Percentiles rank a stretch among this genome's conserved stretches.
Conservation (phyloP, 1,140 invertebrate genomes). For the Drosophila biarmipes region DNA sequence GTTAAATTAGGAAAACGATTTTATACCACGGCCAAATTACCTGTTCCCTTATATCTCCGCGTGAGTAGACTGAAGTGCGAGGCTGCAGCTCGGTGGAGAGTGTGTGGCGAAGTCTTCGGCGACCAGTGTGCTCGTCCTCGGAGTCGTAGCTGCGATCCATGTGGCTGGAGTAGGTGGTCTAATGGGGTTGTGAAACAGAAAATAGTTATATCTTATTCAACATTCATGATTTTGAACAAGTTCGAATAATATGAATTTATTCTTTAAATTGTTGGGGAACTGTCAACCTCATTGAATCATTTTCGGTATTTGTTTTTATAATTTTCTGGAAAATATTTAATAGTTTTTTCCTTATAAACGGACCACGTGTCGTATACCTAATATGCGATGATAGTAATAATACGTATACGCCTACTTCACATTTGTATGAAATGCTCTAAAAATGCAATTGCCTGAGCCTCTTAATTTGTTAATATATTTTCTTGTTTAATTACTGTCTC, state of each 20-base stretch:
- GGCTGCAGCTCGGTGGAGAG: conserved; percentile 85
- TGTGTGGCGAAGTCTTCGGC: conserved; percentile 86
- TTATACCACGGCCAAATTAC: conserved; percentile 19
- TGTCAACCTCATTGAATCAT: too few relatives aligned
- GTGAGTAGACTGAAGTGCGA: conserved; percentile 91
- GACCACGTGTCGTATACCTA: neutral
- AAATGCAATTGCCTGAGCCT: too few relatives aligned
- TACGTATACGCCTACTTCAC: neutral
- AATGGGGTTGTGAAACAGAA: neutral
- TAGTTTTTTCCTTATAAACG: neutral
- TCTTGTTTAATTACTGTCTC: too few relatives aligned
- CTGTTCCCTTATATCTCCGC: conserved; percentile 92
- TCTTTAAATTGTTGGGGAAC: too few relatives aligned
- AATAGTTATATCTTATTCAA: too few relatives aligned
- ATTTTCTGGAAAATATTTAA: neutral
- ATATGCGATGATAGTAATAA: neutral
- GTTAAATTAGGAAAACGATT: neutral
- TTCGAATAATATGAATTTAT: too few relatives aligned
- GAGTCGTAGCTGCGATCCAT: conserved; percentile 89
- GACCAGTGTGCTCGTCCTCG: conserved; percentile 89
- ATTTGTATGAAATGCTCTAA: too few relatives aligned
- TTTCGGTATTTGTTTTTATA: too few relatives aligned
- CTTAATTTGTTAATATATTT: too few relatives aligned
- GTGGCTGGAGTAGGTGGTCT: conserved; percentile 88
- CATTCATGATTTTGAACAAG: too few relatives aligned